Evolutionary conservation across 1,140 invertebrate species (phyloP).

Genomic region (Pogonognathellus flavescens): DNA sequence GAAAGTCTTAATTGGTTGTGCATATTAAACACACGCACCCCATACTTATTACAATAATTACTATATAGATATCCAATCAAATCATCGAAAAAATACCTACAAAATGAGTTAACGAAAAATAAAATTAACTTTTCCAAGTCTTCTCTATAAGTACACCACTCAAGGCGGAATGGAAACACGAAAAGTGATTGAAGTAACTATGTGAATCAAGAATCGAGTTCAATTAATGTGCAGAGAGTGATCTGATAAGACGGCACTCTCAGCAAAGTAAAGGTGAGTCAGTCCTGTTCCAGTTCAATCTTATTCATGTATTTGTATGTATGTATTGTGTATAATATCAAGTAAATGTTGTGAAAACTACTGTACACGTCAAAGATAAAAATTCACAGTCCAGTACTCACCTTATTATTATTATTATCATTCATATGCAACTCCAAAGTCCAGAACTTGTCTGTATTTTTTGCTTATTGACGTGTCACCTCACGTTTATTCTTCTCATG

Average conservation of each 20-base stretch:
- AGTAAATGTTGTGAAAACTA: too few species aligned
- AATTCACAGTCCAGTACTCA: too few species aligned
- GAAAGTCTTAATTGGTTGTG: neutral
- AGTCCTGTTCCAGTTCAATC: neutral
- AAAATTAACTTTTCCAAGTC: neutral
- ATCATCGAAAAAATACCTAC: neutral
- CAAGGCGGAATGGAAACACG: conserved; percentile 29
- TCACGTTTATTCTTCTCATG: too few species aligned
- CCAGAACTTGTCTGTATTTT: too few species aligned
- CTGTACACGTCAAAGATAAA: too few species aligned
- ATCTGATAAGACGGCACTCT: conserved; percentile 44
- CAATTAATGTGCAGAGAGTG: conserved; percentile 43
- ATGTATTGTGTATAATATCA: too few species aligned
- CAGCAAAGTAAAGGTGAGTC: conserved; percentile 41
- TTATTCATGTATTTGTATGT: too few species aligned
- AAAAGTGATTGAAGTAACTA: conserved; percentile 23
- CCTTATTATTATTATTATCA: too few species aligned
- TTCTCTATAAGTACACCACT: conserved; percentile 9
- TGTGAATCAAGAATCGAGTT: conserved; percentile 18
- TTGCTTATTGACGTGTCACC: too few species aligned
- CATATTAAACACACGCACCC: neutral
- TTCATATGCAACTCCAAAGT: too few species aligned
- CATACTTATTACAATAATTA: neutral
- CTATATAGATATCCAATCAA: neutral
- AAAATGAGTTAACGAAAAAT: conserved; percentile 40